Conservation (phyloP, 2,888 invertebrate species). For the Onthophagus sagittarius region DNA sequence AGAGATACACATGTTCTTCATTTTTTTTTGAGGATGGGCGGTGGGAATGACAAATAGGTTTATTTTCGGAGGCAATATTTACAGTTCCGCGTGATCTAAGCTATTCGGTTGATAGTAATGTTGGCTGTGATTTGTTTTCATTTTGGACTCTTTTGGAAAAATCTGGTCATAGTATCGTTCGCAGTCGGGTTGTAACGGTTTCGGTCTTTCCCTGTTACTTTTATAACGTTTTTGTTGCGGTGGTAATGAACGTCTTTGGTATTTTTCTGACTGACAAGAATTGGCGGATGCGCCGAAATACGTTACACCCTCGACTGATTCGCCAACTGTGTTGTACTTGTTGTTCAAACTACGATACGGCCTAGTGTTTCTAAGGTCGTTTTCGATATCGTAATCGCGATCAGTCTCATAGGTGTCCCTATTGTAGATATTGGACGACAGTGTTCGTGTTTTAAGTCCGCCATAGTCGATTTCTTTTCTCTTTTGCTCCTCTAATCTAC, state of each 20-base stretch:
- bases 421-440: constrained; percentile 40
- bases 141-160: constrained; percentile 49
- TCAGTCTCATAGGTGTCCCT: constrained; percentile 39
- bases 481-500: constrained; percentile 42
- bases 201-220: constrained; percentile 51
- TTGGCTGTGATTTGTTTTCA: constrained; percentile 34
- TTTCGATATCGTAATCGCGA: constrained; percentile 31
- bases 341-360: constrained; percentile 44
- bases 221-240: constrained; percentile 31
- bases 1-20: constrained; percentile 8
- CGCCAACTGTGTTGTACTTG: constrained; percentile 37
- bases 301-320: constrained; percentile 38
- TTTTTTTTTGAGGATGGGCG: not conserved
- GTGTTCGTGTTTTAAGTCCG: constrained; percentile 38
- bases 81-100: constrained; percentile 47
- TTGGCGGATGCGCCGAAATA: constrained; percentile 34
- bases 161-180: constrained; percentile 61
- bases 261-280: constrained; percentile 31
- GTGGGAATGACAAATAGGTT: not conserved
- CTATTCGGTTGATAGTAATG: constrained; percentile 44
- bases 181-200: constrained; percentile 57
- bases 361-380: constrained; percentile 19
- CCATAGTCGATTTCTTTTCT: constrained; percentile 38
- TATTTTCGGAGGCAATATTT: constrained; percentile 35
- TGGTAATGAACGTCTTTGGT: constrained; percentile 34